Evolutionary conservation across 2,888 invertebrate genomes (phyloP).

Genomic region (Mylabris sibirica): DNA sequence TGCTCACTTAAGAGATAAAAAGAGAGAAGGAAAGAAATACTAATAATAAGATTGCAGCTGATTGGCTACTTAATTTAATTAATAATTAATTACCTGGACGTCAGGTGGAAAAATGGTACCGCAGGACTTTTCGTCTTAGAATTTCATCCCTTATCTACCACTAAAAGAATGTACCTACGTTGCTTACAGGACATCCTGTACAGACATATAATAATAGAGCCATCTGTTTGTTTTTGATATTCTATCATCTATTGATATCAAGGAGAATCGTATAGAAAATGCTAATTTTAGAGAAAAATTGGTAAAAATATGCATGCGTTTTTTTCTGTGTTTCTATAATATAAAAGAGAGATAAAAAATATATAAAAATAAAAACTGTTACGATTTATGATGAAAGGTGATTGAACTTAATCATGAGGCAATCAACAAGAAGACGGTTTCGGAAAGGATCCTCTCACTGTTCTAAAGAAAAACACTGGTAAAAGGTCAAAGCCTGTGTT

Average conservation of each 20-base stretch:
- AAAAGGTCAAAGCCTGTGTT: constrained; percentile 6
- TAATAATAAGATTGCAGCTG: too few species aligned
- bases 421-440: constrained; percentile 8
- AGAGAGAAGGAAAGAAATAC: too few species aligned
- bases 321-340: not conserved
- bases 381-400: constrained; percentile 11
- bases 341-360: not conserved
- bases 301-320: not conserved
- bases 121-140: too few species aligned
- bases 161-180: too few species aligned
- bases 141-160: too few species aligned
- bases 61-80: too few species aligned
- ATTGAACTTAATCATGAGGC: constrained; percentile 9
- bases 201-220: not conserved
- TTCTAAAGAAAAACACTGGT: not conserved
- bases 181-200: too few species aligned
- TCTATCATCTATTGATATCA: not conserved
- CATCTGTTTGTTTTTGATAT: not conserved
- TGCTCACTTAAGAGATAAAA: too few species aligned
- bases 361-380: not conserved
- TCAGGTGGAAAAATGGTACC: too few species aligned
- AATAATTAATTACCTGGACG: too few species aligned
- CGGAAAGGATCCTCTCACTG: constrained; percentile 3
- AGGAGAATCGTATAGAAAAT: not conserved
- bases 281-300: not conserved